phyloP scores from a whole-genome alignment of 2,113 vertebrate species.

The Anser brachyrhynchus region DNA sequence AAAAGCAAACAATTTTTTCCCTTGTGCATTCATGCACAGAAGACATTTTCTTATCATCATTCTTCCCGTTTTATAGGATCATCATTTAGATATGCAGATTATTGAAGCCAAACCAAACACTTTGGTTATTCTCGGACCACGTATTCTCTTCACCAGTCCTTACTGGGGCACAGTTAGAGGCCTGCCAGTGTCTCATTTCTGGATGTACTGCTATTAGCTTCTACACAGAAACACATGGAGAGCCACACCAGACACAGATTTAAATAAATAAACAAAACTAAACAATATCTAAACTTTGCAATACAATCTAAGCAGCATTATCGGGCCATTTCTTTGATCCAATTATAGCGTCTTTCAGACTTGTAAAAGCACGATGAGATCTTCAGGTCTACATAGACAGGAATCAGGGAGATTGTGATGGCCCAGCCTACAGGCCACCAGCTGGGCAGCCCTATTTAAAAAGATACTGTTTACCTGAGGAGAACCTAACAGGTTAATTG shows the following conservation, averaged over 20 bases:
- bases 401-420: background rate
- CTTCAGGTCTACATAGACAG: background rate
- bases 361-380: fast-evolving
- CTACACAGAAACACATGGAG: background rate
- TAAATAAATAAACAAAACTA: background rate
- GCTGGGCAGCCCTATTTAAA: background rate
- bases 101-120: constrained; percentile 10
- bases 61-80: background rate
- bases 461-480: background rate
- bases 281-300: background rate
- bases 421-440: background rate
- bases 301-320: background rate
- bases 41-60: background rate
- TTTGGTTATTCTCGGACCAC: background rate
- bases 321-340: background rate
- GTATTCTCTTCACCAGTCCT: background rate
- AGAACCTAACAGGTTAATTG: background rate
- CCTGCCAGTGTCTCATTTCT: background rate
- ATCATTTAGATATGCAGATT: background rate
- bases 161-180: background rate
- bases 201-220: background rate
- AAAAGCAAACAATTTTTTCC: background rate
- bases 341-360: background rate
- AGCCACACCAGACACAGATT: background rate
- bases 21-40: background rate